Percentiles rank a stretch among this genome's conserved stretches.
These are phyloP conservation scores for Zaprionus bogoriensis DNA, from an alignment of 2,888 invertebrate genomes.

Conservation along the genomic window DNA sequence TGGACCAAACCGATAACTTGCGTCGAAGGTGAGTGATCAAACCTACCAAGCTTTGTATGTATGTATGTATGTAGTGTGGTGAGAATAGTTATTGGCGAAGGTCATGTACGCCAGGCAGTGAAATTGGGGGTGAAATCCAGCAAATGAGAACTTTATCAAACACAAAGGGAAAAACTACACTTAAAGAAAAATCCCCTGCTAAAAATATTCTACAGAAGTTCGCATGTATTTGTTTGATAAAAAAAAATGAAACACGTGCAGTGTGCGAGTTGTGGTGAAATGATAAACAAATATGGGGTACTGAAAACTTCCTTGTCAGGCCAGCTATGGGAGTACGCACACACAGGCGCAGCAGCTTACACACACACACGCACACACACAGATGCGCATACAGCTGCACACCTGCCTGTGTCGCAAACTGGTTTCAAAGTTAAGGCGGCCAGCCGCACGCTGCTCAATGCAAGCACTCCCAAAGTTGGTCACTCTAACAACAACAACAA, in stretches of 20 bases:
- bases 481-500: constrained; percentile 54
- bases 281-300: constrained; percentile 24
- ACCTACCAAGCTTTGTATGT: neutral
- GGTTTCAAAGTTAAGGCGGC: constrained; percentile 53
- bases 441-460: constrained; percentile 36
- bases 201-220: neutral
- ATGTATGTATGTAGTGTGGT: neutral
- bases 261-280: constrained; percentile 51
- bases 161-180: neutral
- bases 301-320: constrained; percentile 56
- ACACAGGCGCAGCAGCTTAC: neutral
- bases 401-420: constrained; percentile 55
- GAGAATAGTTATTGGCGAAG: constrained; percentile 15
- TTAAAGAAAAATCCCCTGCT: neutral
- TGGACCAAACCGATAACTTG: constrained; percentile 81
- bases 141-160: neutral
- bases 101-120: constrained; percentile 13
- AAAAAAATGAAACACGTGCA: constrained; percentile 51
- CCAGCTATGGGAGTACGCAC: constrained; percentile 1
- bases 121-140: neutral
- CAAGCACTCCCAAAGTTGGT: constrained; percentile 54
- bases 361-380: neutral
- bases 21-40: constrained; percentile 74
- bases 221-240: constrained; percentile 1
- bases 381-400: constrained; percentile 11